These are phyloP conservation scores for Macrosoma leucophasiata DNA, from an alignment of 2,888 invertebrate genomes.

Conservation along the genomic window DNA sequence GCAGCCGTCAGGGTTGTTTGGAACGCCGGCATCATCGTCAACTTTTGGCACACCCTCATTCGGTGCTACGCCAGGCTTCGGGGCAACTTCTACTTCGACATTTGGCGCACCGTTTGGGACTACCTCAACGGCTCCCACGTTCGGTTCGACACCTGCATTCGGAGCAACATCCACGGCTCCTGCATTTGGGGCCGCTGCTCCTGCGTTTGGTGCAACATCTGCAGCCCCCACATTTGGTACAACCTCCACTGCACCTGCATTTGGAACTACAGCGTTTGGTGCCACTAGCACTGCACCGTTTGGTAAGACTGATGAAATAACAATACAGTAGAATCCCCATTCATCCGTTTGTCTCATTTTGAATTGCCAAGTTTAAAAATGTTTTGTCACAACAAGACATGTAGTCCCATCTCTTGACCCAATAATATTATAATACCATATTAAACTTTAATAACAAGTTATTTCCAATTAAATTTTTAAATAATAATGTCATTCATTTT, in stretches of 20 bases:
- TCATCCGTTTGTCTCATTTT: too few species aligned
- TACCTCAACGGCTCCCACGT: slow-evolving; percentile 31
- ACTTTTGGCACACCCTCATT: slow-evolving; percentile 33
- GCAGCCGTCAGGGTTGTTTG: slow-evolving; percentile 42
- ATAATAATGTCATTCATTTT: too few species aligned
- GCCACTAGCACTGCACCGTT: slow-evolving; percentile 38
- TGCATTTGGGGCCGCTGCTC: slow-evolving; percentile 30
- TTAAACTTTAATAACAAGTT: too few species aligned
- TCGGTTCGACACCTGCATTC: slow-evolving; percentile 28
- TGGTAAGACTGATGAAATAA: slow-evolving; percentile 29
- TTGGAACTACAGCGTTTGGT: slow-evolving; percentile 40
- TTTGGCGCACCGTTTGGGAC: slow-evolving; percentile 33
- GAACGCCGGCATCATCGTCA: slow-evolving; percentile 35
- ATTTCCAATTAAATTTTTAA: too few species aligned
- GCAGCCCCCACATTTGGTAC: slow-evolving; percentile 32
- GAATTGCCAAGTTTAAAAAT: too few species aligned
- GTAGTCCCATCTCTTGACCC: too few species aligned
- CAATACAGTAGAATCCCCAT: too few species aligned
- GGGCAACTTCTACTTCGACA: slow-evolving; percentile 40
- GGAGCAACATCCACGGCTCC: slow-evolving; percentile 28
- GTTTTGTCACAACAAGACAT: too few species aligned
- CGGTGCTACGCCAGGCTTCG: slow-evolving; percentile 48
- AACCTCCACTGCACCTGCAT: slow-evolving; percentile 36
- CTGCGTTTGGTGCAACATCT: slow-evolving; percentile 37
- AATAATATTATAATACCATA: too few species aligned